phyloP scores from a whole-genome alignment of 2,113 vertebrate species.

The Himantopus leucocephalus region DNA sequence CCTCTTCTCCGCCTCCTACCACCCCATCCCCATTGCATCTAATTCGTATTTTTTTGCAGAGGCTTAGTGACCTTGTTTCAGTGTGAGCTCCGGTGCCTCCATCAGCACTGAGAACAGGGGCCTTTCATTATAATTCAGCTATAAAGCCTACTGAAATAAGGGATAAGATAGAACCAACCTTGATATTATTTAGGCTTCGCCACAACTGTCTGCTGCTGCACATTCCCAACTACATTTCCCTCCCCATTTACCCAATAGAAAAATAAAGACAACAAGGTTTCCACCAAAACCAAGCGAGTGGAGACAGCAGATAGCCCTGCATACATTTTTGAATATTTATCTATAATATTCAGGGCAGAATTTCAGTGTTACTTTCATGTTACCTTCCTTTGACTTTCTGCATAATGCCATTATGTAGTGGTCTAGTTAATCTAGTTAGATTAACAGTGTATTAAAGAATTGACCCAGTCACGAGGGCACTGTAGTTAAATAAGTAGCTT shows the following conservation, averaged over 20 bases:
- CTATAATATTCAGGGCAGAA: not conserved
- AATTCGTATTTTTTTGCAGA: not conserved
- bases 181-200: not conserved
- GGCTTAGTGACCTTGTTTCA: not conserved
- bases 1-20: not conserved
- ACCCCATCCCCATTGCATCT: not conserved
- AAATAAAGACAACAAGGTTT: not conserved
- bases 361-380: not conserved
- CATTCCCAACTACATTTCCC: not conserved
- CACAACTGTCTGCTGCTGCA: not conserved
- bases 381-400: not conserved
- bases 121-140: not conserved
- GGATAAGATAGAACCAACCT: not conserved
- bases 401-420: not conserved
- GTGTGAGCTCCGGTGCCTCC: not conserved
- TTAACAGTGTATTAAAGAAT: conserved; percentile 1
- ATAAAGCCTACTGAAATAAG: not conserved
- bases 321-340: not conserved
- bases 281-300: not conserved
- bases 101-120: not conserved
- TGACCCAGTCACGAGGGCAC: not conserved
- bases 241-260: not conserved
- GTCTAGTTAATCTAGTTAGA: not conserved
- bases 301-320: not conserved
- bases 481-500: conserved; percentile 9